Evolutionary conservation across 2,797 vertebrate genomes (phyloP).

Genomic region (Chrosomus eos): DNA sequence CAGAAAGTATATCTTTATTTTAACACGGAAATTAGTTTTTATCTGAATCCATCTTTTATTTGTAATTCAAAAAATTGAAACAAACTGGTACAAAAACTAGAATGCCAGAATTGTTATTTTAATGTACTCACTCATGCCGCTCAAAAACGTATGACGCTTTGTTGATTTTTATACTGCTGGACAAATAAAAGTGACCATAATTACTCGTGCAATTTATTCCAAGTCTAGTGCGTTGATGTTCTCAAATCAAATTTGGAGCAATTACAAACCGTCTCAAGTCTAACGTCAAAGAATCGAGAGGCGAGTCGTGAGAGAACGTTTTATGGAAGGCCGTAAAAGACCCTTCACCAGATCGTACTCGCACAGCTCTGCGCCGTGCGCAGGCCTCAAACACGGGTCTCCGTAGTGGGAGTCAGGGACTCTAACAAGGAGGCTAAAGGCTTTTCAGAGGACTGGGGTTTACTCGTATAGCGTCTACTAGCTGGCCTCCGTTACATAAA

Average conservation of each 20-base stretch:
- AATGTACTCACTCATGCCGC: background rate
- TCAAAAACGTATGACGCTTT: background rate
- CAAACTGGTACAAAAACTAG: background rate
- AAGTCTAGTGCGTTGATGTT: background rate
- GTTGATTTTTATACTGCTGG: background rate
- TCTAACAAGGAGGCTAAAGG: no score
- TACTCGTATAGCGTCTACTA: no score
- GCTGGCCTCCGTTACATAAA: no score
- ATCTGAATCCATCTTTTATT: background rate
- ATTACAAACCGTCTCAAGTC: background rate
- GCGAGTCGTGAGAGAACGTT: background rate
- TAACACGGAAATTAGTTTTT: background rate
- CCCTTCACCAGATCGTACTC: no score
- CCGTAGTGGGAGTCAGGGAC: no score
- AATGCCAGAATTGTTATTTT: background rate
- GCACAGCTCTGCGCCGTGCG: no score
- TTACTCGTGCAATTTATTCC: background rate
- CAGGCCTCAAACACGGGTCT: no score
- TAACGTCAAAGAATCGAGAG: background rate
- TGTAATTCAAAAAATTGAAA: background rate
- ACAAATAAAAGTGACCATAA: background rate
- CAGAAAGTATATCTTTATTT: background rate
- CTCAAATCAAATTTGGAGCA: background rate
- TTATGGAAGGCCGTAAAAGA: no score
- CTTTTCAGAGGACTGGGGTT: no score